Evolutionary conservation across 2,888 invertebrate genomes (phyloP).

Genomic region (Xiphydria camelus): DNA sequence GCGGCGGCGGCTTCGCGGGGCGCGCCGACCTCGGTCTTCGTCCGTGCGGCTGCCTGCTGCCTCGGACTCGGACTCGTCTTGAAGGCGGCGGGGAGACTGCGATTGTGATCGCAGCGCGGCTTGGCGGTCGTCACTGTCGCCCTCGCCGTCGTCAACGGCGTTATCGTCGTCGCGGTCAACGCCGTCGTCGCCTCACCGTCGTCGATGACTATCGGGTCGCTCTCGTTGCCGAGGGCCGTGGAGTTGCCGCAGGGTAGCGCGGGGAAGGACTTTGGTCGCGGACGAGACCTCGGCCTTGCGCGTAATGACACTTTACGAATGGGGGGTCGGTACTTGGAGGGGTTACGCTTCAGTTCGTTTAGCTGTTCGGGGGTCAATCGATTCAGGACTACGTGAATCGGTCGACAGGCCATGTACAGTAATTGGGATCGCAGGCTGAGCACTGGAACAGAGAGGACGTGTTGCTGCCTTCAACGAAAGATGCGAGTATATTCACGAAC

Average conservation of each 20-base stretch:
- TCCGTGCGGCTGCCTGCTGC: neutral
- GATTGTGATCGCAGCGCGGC: slow-evolving; percentile 23
- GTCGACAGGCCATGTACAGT: slow-evolving; percentile 61
- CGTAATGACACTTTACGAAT: slow-evolving; percentile 24
- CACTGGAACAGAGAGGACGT: slow-evolving; percentile 37
- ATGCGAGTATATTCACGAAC: no score
- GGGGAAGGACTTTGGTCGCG: slow-evolving; percentile 29
- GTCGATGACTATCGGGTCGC: slow-evolving; percentile 28
- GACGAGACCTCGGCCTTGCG: slow-evolving; percentile 24
- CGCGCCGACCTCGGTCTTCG: no score
- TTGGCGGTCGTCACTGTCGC: slow-evolving; percentile 11
- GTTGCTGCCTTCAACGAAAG: no score
- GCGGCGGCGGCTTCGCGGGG: no score
- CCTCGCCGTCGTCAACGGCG: slow-evolving; percentile 1
- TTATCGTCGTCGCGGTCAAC: slow-evolving; percentile 3
- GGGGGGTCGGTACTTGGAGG: slow-evolving; percentile 30
- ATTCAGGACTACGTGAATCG: slow-evolving; percentile 59
- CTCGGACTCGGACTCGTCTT: neutral
- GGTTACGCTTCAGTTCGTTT: slow-evolving; percentile 46
- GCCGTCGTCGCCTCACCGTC: slow-evolving; percentile 1
- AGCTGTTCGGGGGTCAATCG: slow-evolving; percentile 58
- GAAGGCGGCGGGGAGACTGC: no score
- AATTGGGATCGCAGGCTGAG: slow-evolving; percentile 57
- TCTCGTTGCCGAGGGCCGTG: slow-evolving; percentile 25
- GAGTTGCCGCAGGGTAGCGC: neutral